Evolutionary conservation across 2,888 invertebrate genomes (phyloP), one percentile per base, ranked within the genome.

Genomic region (Anodontia alba): DNA sequence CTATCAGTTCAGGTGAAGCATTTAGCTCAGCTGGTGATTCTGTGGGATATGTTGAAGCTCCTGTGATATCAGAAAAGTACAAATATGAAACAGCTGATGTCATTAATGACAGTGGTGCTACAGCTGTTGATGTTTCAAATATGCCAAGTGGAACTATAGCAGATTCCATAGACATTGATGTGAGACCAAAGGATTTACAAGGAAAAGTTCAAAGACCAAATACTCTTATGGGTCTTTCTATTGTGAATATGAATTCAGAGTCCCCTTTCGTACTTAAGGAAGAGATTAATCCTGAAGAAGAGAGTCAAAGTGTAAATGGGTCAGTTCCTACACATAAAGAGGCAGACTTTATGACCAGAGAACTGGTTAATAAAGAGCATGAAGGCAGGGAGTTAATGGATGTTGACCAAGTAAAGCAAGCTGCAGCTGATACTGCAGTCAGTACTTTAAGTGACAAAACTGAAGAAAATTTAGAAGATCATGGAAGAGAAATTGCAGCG

Each of bases 191-290:
- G 33, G 62, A 33, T 33, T 29, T 10, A 33, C 31, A 33, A 62
- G 62, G 17, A 23, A 31, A 62, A 62, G 33, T 33, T 66, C 87
- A 87, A 51, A 85, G 92, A 31, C 92, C 92, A 31, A 91, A 87
- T 72, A 91, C 90, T 79, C 80, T 92, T 23, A 78, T 90, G 31
- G 93, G 92, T 12, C 87, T 93, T 31, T 91, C 92, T 10, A 92
- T 87, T 68, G 86, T 91, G 26, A 85, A 87, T 51, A 77, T 90
- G 46, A 83, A 85, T 31, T 62, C 84, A 15, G 78, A 85, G 17
- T 74, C 84, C 7, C 78, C 78, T 23, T 78, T 80, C 80, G 78
- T 73, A 15, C 29, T 76, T 31, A 82, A 67, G 26, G 72, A 74
- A 38, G 66, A 42, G 12, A 70, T 38, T 12, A 23, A 42, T 36